Base-by-base conservation (phyloP, 2,113 vertebrate genomes). In the Callocephalon fimbriatum region DNA sequence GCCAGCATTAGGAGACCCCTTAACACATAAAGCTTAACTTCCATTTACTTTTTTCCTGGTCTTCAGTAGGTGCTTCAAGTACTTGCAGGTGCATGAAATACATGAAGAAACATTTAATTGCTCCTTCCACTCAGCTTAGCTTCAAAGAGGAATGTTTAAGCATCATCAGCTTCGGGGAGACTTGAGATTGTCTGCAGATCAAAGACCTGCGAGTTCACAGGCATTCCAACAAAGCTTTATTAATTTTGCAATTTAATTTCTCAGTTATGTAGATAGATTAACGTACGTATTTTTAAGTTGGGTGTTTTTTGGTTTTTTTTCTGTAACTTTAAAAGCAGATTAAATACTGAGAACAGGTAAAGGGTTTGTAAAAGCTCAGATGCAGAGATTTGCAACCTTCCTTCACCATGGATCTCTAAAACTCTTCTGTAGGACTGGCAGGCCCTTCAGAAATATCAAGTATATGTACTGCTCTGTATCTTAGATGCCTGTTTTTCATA, bases 131-230 rank as follows among this genome's bases (percentile, higher is more conserved):
- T 84, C 51, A 91, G 35, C 32, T 91, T 77, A 91, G 54, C 76
- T 94, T 96, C 86, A 94, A 84, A 95, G 68, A 32, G 21, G 85
- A 94, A 72, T 72, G 19, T 51, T 95, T 94, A 90, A 94, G 56
- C 32, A 81, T 81, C 73, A 65, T 48, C n/a, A 61, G 37, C 84
- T 94, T 85, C 67, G 35, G 66, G 75, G 68, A 87, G 47, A 31
- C 19, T 87, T 65, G 44, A 89, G 58, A 44, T 81, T 86, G 25
- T 81, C 89, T 84, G 51, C 40, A 95, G 87, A 96, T 95, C 81
- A 94, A 94, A 95, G 59, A 75, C 48, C 48, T 66, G 27, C 1
- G 8, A 72, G n/a, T 31, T 90, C 74, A 61, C 54, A 85, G 77
- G 75, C 81, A 82, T 93, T 95, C 54, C 67, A 95, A 86, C 37